A percentile compares a stretch with the other conserved stretches of the same genome.
Evolutionary conservation across 2,888 invertebrate species (phyloP).

Genomic region (Phytoseiulus persimilis): DNA sequence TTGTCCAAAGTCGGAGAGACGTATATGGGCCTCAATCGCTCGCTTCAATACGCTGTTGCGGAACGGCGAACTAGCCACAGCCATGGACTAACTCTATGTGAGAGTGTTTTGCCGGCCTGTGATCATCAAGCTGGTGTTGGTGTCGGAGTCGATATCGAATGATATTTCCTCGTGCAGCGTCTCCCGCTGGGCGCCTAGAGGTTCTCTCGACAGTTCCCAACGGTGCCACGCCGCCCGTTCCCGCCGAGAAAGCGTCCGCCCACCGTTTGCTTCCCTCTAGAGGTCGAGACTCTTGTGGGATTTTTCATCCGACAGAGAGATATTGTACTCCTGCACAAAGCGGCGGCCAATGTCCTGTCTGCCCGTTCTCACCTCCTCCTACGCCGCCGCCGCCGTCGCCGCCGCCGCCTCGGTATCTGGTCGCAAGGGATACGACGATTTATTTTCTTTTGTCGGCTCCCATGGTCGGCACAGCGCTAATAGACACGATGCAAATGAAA

Average conservation of each 20-base stretch:
- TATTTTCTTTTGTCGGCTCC: background rate
- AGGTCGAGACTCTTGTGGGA: conserved; percentile 5
- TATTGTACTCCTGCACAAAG: background rate
- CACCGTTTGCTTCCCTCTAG: background rate
- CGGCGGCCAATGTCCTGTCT: background rate
- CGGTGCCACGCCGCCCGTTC: background rate
- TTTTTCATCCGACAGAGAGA: background rate
- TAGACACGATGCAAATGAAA: conserved; percentile 5
- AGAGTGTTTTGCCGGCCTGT: background rate
- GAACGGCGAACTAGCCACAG: background rate
- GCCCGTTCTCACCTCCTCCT: background rate
- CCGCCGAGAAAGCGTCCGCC: conserved; percentile 5
- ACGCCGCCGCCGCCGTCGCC: background rate
- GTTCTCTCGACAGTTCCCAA: conserved; percentile 5
- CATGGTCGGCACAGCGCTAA: background rate
- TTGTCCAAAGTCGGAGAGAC: background rate
- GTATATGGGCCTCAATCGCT: background rate
- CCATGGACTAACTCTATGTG: background rate
- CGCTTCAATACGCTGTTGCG: background rate
- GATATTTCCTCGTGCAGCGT: background rate
- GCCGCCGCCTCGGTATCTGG: background rate
- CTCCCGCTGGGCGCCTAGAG: background rate
- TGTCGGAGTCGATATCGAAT: background rate
- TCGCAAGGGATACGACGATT: background rate
- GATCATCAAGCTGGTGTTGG: background rate